Evolutionary conservation across 2,113 vertebrate genomes (phyloP), one percentile per base, ranked within the genome.

Genomic region (Siniperca knerii): DNA sequence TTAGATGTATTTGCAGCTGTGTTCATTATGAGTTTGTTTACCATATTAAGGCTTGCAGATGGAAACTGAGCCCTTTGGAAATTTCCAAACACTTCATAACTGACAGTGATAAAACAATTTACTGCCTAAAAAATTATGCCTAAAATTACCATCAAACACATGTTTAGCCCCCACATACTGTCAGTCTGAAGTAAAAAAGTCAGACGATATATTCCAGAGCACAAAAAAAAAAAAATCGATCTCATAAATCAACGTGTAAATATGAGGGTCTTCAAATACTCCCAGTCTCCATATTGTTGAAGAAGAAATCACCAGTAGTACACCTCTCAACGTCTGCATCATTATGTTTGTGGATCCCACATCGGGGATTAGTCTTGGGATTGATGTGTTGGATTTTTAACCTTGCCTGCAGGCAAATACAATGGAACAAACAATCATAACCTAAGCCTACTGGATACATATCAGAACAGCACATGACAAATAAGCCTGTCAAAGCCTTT

Each of bases 391-490:
- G 65, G 78, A 89, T 91, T 88, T 89, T 76, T 50, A 82, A 73
- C 77, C 75, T 85, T 55, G 88, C 88, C 87, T 75, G 76, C 66
- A 77, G 85, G 54, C 84, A 79, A 81, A 90, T 60, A 90, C 85
- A 77, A 87, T 77, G 80, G 77, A 90, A 86, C 88, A 92, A 94
- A 83, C 88, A 90, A 86, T 89, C 83, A 74, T 29, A 81, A 79
- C 46, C 52, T 70, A 15, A 67, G 70, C 69, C 66, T 71, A 70
- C 83, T 80, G 86, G 87, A 92, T 88, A 82, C 73, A 72, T 78
- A 89, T 92, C 84, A 92, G 79, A 88, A 81, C 72, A 82, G 74
- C 40, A 67, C 87, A 87, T 88, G 84, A 93, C 52, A 88, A 90
- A 90, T 87, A 90, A 89, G 87, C 83, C 83, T 81, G 85, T 87